A percentile compares a stretch with the other conserved stretches of the same genome.
Conservation (phyloP, 1,140 invertebrate species). For the Artemia franciscana region DNA sequence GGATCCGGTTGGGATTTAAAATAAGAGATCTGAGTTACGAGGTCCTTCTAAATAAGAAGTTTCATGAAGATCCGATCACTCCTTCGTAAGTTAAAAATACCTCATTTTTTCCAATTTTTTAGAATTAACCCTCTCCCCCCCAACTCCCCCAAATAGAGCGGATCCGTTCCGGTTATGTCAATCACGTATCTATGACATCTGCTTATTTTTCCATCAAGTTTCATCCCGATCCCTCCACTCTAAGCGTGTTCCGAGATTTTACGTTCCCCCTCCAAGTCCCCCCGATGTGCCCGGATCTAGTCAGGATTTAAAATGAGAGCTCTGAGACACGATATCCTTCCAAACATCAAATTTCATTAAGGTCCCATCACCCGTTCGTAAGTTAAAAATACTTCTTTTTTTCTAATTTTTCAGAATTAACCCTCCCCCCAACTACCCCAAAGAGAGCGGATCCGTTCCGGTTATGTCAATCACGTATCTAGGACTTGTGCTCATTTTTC, state of each 20-base stretch:
- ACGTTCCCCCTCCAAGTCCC: too few relatives aligned
- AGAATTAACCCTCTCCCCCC: neutral
- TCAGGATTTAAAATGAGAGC: neutral
- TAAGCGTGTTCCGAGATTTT: too few relatives aligned
- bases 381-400: too few relatives aligned
- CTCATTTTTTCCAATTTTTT: neutral
- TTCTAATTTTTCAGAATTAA: too few relatives aligned
- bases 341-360: neutral
- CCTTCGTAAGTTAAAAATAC: neutral
- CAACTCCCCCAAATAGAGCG: neutral
- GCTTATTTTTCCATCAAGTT: neutral
- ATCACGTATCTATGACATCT: neutral
- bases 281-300: neutral
- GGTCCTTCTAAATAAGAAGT: neutral
- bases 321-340: neutral
- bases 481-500: neutral
- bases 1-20: neutral
- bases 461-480: neutral
- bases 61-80: neutral
- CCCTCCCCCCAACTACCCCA: neutral
- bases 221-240: too few relatives aligned
- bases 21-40: neutral
- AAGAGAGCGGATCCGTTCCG: neutral
- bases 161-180: neutral
- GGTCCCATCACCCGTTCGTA: neutral